Conservation (phyloP, 2,888 invertebrate species). For the Drepanosiphum platanoidis region DNA sequence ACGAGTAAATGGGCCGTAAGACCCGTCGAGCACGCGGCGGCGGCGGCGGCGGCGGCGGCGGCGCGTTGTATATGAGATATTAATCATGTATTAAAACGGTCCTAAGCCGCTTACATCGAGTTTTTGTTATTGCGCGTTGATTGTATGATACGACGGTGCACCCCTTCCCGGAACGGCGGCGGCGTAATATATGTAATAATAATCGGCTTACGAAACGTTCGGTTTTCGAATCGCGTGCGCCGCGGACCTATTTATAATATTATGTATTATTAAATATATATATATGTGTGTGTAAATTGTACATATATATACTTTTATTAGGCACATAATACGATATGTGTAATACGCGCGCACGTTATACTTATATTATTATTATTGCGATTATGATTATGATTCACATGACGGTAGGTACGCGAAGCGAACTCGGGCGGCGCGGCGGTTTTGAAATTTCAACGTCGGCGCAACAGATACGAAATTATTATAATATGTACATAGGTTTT, state of each 20-base stretch:
- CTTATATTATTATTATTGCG: conserved; percentile 20
- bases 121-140: conserved; percentile 61
- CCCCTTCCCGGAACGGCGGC: neutral
- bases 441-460: conserved; percentile 7
- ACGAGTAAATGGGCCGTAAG: conserved; percentile 18
- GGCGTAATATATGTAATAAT: conserved; percentile 18
- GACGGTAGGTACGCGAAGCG: neutral
- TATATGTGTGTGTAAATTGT: neutral
- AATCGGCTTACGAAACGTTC: conserved; percentile 56
- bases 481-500: conserved; percentile 7
- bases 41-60: neutral
- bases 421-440: too few relatives aligned
- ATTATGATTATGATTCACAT: too few relatives aligned
- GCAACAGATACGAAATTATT: conserved; percentile 40
- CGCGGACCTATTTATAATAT: too few relatives aligned
- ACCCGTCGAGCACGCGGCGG: conserved; percentile 6
- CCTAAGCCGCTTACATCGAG: conserved; percentile 48
- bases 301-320: too few relatives aligned
- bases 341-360: neutral
- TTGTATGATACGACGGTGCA: conserved; percentile 57
- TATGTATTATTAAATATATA: too few relatives aligned
- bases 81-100: conserved; percentile 47
- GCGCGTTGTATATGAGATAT: conserved; percentile 1
- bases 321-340: too few relatives aligned
- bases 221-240: conserved; percentile 13